These are phyloP conservation scores for Rugalucina vietnamica DNA, from an alignment of 2,888 invertebrate genomes.

Conservation along the genomic window DNA sequence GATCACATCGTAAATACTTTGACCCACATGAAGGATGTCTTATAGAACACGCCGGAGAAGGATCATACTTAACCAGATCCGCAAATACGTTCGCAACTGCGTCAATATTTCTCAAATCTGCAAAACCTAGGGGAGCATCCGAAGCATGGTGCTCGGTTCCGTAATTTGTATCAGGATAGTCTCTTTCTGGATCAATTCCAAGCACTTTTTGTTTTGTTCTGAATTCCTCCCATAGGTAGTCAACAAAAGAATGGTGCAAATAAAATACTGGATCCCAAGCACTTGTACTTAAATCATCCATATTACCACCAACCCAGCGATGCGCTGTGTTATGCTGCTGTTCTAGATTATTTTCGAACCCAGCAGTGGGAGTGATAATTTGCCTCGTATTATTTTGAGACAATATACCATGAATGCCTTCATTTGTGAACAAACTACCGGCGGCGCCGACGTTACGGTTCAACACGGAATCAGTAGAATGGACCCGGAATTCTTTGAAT, in stretches of 20 bases:
- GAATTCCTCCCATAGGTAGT: conserved; percentile 66
- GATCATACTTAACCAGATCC: conserved; percentile 57
- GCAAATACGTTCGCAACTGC: conserved; percentile 60
- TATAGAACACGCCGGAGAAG: conserved; percentile 47
- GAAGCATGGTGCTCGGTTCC: conserved; percentile 49
- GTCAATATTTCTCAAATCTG: conserved; percentile 58
- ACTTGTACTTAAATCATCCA: conserved; percentile 62
- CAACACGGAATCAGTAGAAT: conserved; percentile 46
- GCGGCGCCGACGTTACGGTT: conserved; percentile 58
- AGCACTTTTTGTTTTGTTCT: conserved; percentile 52
- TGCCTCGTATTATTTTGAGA: conserved; percentile 53
- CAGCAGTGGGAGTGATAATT: conserved; percentile 54
- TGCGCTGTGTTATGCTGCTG: conserved; percentile 61
- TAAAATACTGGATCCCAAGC: conserved; percentile 66
- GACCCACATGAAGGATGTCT: conserved; percentile 55
- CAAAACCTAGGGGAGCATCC: conserved; percentile 49
- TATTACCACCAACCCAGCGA: conserved; percentile 64
- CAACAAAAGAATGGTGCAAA: conserved; percentile 64
- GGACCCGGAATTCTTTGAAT: conserved; percentile 54
- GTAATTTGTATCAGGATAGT: conserved; percentile 50
- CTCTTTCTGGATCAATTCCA: conserved; percentile 54
- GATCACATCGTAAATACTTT: conserved; percentile 56
- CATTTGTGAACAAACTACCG: conserved; percentile 57
- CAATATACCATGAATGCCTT: conserved; percentile 53
- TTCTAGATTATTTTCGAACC: conserved; percentile 53